Conservation (phyloP, 2,888 invertebrate genomes). For the Ormyrus pomaceus region DNA sequence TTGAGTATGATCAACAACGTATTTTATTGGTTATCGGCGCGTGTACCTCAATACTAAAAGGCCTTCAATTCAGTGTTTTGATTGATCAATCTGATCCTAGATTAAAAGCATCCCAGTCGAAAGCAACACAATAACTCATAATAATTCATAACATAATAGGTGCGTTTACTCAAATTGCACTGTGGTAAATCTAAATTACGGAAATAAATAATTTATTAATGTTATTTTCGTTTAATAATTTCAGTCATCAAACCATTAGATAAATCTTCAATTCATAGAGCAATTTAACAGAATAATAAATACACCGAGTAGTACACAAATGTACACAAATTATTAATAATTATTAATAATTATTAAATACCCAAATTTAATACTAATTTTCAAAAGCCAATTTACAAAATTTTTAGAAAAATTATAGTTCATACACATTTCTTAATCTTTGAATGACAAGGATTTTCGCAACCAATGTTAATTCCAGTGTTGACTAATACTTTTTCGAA, state of each 20-base stretch:
- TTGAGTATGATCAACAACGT: constrained; percentile 37
- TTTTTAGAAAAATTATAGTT: too few relatives aligned
- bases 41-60: constrained; percentile 39
- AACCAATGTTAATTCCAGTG: too few relatives aligned
- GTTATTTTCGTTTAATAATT: constrained; percentile 27
- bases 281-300: too few relatives aligned
- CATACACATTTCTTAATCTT: too few relatives aligned
- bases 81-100: constrained; percentile 52
- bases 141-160: constrained; percentile 48
- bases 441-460: too few relatives aligned
- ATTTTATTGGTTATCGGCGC: constrained; percentile 37
- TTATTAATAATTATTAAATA: too few relatives aligned
- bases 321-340: too few relatives aligned
- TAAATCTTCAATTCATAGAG: too few relatives aligned
- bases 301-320: too few relatives aligned
- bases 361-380: too few relatives aligned
- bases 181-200: constrained; percentile 27
- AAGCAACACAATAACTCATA: constrained; percentile 46
- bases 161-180: constrained; percentile 43
- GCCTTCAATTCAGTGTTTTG: constrained; percentile 45
- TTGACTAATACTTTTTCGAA: too few relatives aligned
- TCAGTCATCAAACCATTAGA: background rate
- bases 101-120: constrained; percentile 40
- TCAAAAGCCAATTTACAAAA: too few relatives aligned
- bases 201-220: constrained; percentile 39